A percentile compares a stretch with the other conserved stretches of the same genome.
phyloP scores from a whole-genome alignment of 2,888 invertebrate species.

The Habroteleia sp. region DNA sequence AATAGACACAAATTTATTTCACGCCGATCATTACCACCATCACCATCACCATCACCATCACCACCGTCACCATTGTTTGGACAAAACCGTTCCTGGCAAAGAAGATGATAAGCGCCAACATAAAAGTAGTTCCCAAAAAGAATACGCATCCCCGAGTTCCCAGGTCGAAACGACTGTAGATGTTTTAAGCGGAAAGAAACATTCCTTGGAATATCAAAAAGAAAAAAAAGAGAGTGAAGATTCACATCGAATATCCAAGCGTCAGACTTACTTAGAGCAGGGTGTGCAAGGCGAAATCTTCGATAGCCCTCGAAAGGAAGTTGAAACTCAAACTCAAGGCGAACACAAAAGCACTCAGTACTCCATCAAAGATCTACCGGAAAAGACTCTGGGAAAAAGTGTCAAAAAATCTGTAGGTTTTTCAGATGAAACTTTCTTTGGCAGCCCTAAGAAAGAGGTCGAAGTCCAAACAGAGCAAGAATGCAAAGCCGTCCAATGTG shows the following conservation, averaged over 20 bases:
- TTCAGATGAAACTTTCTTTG: conserved; percentile 48
- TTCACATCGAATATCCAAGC: conserved; percentile 26
- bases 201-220: conserved; percentile 72
- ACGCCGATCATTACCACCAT: conserved; percentile 31
- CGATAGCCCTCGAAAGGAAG: conserved; percentile 73
- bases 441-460: conserved; percentile 70
- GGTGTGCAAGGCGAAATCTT: conserved; percentile 48
- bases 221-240: conserved; percentile 72
- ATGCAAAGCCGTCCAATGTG: conserved; percentile 74
- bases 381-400: conserved; percentile 30
- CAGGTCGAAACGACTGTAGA: conserved; percentile 57
- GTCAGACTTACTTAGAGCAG: conserved; percentile 41
- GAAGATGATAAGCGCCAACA: conserved; percentile 38
- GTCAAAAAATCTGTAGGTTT: conserved; percentile 58
- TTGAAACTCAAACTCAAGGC: conserved; percentile 75
- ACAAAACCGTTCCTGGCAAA: conserved; percentile 14
- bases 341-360: conserved; percentile 76
- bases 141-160: conserved; percentile 6
- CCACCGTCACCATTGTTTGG: conserved; percentile 41
- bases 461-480: conserved; percentile 76
- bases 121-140: conserved; percentile 23
- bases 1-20: conserved; percentile 11
- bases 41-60: conserved; percentile 28
- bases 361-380: conserved; percentile 69
- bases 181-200: conserved; percentile 69